Evolutionary conservation across 2,797 vertebrate species (phyloP), one percentile per base, ranked within the genome.

Genomic region (Macropodus opercularis): DNA sequence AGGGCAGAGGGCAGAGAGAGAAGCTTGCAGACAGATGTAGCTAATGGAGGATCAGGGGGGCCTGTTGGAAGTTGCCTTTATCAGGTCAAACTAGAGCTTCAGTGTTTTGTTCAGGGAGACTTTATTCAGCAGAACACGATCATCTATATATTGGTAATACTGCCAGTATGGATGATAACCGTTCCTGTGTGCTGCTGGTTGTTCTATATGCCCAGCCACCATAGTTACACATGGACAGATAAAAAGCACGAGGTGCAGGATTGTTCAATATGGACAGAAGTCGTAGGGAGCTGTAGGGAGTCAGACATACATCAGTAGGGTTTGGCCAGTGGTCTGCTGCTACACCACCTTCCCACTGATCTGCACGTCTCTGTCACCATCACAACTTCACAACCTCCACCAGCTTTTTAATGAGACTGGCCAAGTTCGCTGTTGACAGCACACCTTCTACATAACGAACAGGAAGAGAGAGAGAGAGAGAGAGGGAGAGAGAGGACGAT

Each of bases 401-500:
- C 42, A 55, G 68, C 40, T 79, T 75, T 79, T 61, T 76, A 31
- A 83, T 61, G 53, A 85, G 83, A 85, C 66, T 24, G 54, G 67
- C 59, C 35, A 6, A 66, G 72, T 77, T 84, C 3, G 35, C 78
- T 81, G 80, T 80, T 86, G 77, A 80, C 82, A 73, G 79, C 80
- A 63, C 78, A 85, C 85, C 87, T 88, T 85, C 68, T 61, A 81
- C 80, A 85, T 46, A 65, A 67, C 72, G 76, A 72, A 75, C 50
- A 52, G 67, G 51, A 14, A 65, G 55, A 62, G 64, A 62, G 63
- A 54, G 36, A 43, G 52, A 40, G 49, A 38, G 48, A 40, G 44
- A 34, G 15, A 23, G 27, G 17, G 10, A 44, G 61, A 60, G 40
- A 42, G 34, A 58, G 44, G 15, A 44, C 1, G 61, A 53, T 27